Conservation (phyloP, 2,888 invertebrate genomes). For the Drosophila koepferae region DNA sequence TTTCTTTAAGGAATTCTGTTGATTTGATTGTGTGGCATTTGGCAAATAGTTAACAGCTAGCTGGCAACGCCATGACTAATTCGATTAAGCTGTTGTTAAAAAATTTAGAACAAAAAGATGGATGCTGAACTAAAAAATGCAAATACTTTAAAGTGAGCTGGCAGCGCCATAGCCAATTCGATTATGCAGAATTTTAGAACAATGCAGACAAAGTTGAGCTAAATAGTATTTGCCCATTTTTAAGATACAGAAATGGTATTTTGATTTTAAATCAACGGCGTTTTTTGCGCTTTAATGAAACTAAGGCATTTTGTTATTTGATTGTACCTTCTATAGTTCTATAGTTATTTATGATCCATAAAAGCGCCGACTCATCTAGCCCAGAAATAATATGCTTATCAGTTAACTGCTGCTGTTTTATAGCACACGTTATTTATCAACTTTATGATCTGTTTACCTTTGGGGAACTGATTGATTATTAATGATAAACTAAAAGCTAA, state of each 20-base stretch:
- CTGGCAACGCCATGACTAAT: conserved; percentile 25
- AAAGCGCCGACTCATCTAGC: conserved; percentile 54
- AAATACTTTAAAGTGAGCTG: neutral
- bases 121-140: neutral
- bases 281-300: neutral
- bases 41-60: conserved; percentile 66
- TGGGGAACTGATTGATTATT: conserved; percentile 65
- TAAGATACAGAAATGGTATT: neutral
- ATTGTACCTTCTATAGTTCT: neutral
- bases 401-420: conserved; percentile 46
- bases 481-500: conserved; percentile 50
- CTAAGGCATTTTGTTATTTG: neutral
- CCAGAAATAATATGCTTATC: conserved; percentile 39
- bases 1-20: conserved; percentile 16
- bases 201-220: neutral
- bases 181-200: neutral
- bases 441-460: conserved; percentile 49
- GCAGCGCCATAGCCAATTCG: neutral
- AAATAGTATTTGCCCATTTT: neutral
- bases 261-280: neutral
- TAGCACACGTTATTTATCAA: conserved; percentile 19
- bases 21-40: conserved; percentile 48
- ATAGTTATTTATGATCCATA: conserved; percentile 12
- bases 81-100: conserved; percentile 35
- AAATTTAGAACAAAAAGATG: neutral